Conservation (phyloP, 2,113 vertebrate genomes). For the Carettochelys insculpta region DNA sequence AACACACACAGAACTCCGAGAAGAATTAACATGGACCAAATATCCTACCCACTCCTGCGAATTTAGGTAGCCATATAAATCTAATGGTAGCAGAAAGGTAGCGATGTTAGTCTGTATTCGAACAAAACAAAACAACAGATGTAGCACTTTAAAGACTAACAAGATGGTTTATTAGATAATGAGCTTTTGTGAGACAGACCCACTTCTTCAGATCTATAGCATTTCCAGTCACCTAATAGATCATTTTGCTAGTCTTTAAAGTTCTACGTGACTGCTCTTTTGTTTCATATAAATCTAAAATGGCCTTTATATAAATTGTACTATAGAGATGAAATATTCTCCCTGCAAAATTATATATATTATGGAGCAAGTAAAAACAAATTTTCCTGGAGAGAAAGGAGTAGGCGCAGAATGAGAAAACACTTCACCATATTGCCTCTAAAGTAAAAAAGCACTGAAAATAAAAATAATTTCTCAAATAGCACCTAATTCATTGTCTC, state of each 20-base stretch:
- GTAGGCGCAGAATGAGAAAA: neutral
- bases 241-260: too few species aligned
- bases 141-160: too few species aligned
- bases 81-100: too few species aligned
- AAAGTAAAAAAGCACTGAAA: neutral
- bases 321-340: neutral
- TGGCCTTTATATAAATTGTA: neutral
- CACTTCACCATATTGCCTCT: fast-evolving
- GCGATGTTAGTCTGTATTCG: too few species aligned
- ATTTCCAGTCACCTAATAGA: too few species aligned
- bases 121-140: too few species aligned
- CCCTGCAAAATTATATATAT: neutral
- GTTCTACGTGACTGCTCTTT: too few species aligned
- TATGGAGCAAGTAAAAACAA: neutral
- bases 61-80: neutral
- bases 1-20: neutral
- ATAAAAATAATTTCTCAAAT: neutral
- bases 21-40: neutral
- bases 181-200: too few species aligned
- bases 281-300: neutral
- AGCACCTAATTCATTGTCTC: neutral
- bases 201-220: too few species aligned
- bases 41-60: neutral
- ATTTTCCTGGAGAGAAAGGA: neutral
- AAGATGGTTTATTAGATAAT: too few species aligned